Conservation (phyloP, 2,888 invertebrate genomes). For the Lacanobia oleracea region DNA sequence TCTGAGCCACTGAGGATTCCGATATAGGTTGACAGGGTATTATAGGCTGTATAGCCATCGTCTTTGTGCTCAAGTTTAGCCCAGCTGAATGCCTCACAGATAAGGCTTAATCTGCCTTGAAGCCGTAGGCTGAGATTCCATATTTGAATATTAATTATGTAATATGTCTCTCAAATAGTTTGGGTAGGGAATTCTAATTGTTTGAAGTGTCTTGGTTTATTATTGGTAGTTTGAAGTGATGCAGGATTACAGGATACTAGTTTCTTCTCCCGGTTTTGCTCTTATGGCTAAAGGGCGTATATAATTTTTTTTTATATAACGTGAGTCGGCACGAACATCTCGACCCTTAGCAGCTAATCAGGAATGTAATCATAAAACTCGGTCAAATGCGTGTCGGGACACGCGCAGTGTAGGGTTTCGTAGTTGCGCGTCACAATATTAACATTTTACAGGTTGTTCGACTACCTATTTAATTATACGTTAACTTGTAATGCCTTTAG, state of each 20-base stretch:
- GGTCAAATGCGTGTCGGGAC: no score
- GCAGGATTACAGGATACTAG: not conserved
- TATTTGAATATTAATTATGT: constrained; percentile 50
- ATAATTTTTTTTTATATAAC: no score
- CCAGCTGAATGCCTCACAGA: constrained; percentile 30
- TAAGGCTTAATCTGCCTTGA: constrained; percentile 44
- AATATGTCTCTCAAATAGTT: constrained; percentile 39
- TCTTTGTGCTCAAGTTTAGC: constrained; percentile 21
- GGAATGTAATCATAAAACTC: no score
- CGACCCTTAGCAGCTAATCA: no score
- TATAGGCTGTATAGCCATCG: constrained; percentile 21
- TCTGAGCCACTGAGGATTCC: constrained; percentile 14
- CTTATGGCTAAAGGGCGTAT: no score
- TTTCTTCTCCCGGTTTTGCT: not conserved
- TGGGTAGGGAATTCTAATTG: not conserved
- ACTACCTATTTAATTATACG: no score
- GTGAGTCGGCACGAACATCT: no score
- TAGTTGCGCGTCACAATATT: no score
- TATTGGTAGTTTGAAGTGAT: not conserved
- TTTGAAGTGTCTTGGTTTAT: constrained; percentile 19
- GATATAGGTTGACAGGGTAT: constrained; percentile 23
- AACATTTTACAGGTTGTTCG: no score
- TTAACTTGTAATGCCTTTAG: no score
- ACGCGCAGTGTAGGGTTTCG: no score
- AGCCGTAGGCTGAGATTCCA: not conserved